Evolutionary conservation across 2,797 vertebrate genomes (phyloP).

Genomic region (Artibeus jamaicensis): DNA sequence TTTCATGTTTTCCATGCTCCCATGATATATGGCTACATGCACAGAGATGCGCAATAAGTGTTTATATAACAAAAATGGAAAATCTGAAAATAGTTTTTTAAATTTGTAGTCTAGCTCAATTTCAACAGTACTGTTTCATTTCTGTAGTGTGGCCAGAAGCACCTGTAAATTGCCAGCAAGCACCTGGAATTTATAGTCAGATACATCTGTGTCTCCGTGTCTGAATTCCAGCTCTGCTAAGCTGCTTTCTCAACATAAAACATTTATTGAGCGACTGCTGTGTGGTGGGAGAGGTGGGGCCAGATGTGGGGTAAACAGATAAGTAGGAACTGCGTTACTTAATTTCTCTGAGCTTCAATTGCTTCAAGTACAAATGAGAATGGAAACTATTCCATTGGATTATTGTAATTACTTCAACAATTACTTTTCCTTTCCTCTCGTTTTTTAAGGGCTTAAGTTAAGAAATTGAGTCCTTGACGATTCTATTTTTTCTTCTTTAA

Average conservation of each 20-base stretch:
- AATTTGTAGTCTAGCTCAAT: background rate
- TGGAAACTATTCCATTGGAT: background rate
- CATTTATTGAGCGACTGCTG: background rate
- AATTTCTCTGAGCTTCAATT: background rate
- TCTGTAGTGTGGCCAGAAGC: background rate
- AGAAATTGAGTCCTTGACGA: background rate
- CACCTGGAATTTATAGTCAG: background rate
- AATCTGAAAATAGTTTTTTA: background rate
- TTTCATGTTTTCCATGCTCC: background rate
- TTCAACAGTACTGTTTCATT: background rate
- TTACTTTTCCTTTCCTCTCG: background rate
- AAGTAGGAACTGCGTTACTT: background rate
- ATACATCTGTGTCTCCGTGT: background rate
- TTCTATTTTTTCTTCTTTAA: slow-evolving; percentile 24
- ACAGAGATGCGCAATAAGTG: background rate
- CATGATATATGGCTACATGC: background rate
- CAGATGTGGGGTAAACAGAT: background rate
- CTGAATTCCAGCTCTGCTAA: background rate
- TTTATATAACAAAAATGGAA: background rate
- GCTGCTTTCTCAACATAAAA: background rate
- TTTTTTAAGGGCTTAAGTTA: background rate
- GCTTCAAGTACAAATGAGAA: background rate
- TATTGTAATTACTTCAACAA: background rate
- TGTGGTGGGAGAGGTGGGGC: background rate
- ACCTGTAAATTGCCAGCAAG: too few relatives aligned